phyloP scores from a whole-genome alignment of 2,888 invertebrate genomes.

The Diadegma fenestrale region DNA sequence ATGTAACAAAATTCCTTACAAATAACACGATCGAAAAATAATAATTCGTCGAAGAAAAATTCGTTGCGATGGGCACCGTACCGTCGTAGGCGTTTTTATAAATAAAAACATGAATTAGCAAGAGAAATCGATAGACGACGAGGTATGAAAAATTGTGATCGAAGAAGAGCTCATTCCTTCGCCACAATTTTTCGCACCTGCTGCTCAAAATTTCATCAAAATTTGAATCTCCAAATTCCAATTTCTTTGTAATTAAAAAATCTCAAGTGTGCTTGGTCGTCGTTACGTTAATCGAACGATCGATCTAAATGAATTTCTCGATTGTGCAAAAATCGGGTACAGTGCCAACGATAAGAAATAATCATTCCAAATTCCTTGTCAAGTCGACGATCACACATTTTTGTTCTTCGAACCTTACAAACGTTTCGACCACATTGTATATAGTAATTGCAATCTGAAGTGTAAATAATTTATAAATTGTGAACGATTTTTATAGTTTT shows the following conservation, averaged over 20 bases:
- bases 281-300: slow-evolving; percentile 2
- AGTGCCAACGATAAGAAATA: slow-evolving; percentile 43
- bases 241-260: neutral
- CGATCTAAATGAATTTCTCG: neutral
- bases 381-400: slow-evolving; percentile 27
- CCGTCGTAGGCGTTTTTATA: slow-evolving; percentile 8
- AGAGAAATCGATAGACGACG: neutral
- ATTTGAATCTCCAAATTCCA: neutral
- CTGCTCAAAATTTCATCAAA: neutral
- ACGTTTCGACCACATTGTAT: neutral
- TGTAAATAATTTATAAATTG: slow-evolving; percentile 4
- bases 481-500: slow-evolving; percentile 43
- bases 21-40: slow-evolving; percentile 27
- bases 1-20: slow-evolving; percentile 45
- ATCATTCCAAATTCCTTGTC: slow-evolving; percentile 32
- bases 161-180: slow-evolving; percentile 65
- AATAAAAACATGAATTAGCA: neutral
- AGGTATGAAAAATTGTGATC: slow-evolving; percentile 40
- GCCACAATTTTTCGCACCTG: slow-evolving; percentile 29
- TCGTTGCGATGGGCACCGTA: slow-evolving; percentile 20
- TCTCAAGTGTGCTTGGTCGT: neutral
- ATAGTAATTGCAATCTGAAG: slow-evolving; percentile 5
- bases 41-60: slow-evolving; percentile 18
- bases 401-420: slow-evolving; percentile 30
- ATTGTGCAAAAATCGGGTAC: slow-evolving; percentile 30